Evolutionary conservation across 2,888 invertebrate genomes (phyloP).

Genomic region (Protodeltote pygarga): DNA sequence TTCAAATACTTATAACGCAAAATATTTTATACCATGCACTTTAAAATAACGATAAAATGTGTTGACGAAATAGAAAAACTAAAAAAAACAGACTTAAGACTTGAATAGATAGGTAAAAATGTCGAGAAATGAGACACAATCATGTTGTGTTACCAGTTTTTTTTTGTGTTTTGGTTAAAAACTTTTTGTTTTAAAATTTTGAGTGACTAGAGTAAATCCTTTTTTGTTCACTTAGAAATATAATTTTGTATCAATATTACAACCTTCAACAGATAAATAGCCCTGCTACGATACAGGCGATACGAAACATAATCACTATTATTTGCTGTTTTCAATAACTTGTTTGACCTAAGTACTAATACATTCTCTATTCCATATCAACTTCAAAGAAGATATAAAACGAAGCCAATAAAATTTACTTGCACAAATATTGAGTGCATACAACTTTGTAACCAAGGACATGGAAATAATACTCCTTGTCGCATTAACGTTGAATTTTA

Average conservation of each 20-base stretch:
- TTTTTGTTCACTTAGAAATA: no score
- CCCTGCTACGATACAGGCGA: no score
- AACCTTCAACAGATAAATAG: no score
- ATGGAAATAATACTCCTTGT: slow-evolving; percentile 48
- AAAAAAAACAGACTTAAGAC: no score
- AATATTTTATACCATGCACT: slow-evolving; percentile 47
- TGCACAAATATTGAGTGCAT: slow-evolving; percentile 28
- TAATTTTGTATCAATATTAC: no score
- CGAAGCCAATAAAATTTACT: slow-evolving; percentile 11
- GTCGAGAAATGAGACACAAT: no score
- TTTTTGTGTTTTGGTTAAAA: no score
- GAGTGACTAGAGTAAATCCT: no score
- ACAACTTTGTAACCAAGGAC: slow-evolving; percentile 37
- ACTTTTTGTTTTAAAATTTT: no score
- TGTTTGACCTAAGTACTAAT: slow-evolving; percentile 12
- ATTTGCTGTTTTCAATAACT: slow-evolving; percentile 1
- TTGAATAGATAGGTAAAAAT: no score
- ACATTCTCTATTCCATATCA: slow-evolving; percentile 26
- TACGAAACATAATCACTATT: slow-evolving; percentile 8
- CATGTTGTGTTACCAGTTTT: no score
- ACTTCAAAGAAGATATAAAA: slow-evolving; percentile 13
- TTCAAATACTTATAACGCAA: slow-evolving; percentile 55
- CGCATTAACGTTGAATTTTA: slow-evolving; percentile 67
- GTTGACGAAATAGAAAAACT: slow-evolving; percentile 11
- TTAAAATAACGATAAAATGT: slow-evolving; percentile 40